Conservation (phyloP, 2,113 vertebrate species). For the Copsychus sechellarum region DNA sequence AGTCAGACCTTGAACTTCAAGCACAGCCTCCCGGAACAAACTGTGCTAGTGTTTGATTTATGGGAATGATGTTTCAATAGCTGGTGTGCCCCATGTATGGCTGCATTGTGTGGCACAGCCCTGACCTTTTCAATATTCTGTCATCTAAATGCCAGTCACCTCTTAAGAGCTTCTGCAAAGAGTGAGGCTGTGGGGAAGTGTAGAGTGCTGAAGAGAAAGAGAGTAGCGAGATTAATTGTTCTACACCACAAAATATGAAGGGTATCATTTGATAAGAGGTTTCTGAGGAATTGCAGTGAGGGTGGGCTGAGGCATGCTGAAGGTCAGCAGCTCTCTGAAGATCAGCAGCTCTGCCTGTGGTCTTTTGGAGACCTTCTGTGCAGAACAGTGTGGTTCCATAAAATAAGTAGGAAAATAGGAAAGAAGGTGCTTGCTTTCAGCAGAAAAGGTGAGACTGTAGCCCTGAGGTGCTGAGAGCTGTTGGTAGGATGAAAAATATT, state of each 20-base stretch:
- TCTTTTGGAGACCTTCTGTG: neutral
- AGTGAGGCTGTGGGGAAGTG: neutral
- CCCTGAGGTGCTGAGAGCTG: neutral
- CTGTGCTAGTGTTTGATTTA: neutral
- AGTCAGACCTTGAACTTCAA: neutral
- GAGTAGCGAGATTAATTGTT: neutral
- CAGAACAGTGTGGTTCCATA: neutral
- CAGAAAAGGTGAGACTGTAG: neutral
- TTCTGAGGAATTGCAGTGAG: neutral
- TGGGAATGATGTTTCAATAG: conserved; percentile 14
- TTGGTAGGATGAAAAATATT: neutral
- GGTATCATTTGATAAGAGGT: neutral
- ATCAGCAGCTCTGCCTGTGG: neutral
- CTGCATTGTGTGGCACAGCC: neutral
- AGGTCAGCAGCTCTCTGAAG: neutral
- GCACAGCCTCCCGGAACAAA: neutral
- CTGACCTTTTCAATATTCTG: conserved; percentile 45
- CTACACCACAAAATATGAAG: neutral
- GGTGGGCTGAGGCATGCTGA: neutral
- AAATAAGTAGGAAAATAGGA: neutral
- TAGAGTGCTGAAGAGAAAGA: neutral
- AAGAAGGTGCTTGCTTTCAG: neutral
- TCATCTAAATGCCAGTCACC: neutral
- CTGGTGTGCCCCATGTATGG: neutral
- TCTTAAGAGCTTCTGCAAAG: conserved; percentile 38